Conservation (phyloP, 2,113 vertebrate genomes). For the Bufo bufo region DNA sequence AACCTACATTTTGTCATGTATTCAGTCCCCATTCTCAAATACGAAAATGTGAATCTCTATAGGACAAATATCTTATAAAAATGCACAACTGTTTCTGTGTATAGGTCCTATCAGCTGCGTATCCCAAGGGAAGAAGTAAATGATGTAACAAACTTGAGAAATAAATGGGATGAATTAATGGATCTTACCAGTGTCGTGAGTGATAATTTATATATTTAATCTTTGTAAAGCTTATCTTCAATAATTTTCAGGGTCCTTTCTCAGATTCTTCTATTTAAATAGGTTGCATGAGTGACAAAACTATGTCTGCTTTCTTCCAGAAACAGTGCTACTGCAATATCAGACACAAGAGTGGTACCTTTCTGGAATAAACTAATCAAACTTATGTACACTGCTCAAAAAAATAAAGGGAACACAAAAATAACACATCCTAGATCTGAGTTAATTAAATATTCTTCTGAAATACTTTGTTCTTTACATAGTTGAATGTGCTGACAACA, state of each 20-base stretch:
- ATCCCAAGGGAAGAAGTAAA: constrained; percentile 53
- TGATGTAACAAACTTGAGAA: constrained; percentile 49
- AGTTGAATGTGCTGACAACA: too few species aligned
- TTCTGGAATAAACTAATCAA: too few species aligned
- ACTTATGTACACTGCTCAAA: too few species aligned
- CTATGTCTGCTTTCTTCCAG: background rate
- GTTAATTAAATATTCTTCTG: too few species aligned
- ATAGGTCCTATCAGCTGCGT: constrained; percentile 46
- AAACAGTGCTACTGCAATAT: background rate
- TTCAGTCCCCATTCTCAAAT: background rate
- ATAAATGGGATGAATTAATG: constrained; percentile 56
- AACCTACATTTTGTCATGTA: background rate
- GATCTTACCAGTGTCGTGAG: constrained; percentile 50
- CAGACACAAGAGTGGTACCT: background rate
- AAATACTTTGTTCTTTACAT: too few species aligned
- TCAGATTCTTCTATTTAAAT: background rate
- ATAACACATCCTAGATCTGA: too few species aligned
- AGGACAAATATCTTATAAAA: background rate
- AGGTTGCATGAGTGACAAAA: background rate
- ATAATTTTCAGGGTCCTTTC: background rate
- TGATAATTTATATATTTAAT: background rate
- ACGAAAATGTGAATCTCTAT: background rate
- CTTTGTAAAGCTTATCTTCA: background rate
- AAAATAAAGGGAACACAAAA: too few species aligned
- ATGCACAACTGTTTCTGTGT: background rate